A percentile compares a stretch with the other conserved stretches of the same genome.
Evolutionary conservation across 2,888 invertebrate species (phyloP).

Genomic region (Bellardia bayeri): DNA sequence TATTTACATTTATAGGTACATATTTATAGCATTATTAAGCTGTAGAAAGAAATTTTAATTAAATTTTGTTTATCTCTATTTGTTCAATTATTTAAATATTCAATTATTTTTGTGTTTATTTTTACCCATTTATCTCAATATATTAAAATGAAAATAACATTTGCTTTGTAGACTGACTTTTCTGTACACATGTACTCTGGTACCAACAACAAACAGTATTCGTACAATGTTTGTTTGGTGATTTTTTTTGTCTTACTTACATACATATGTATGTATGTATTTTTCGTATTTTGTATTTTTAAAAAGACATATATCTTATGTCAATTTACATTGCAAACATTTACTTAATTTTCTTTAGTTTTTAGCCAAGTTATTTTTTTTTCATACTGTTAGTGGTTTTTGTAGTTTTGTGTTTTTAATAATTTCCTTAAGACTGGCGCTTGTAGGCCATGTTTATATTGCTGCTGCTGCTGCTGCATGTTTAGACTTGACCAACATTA

Average conservation of each 20-base stretch:
- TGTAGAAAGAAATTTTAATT: slow-evolving; percentile 42
- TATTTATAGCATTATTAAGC: slow-evolving; percentile 31
- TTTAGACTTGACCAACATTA: slow-evolving; percentile 74
- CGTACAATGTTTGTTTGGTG: slow-evolving; percentile 10
- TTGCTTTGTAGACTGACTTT: slow-evolving; percentile 13
- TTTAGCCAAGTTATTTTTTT: slow-evolving; percentile 22
- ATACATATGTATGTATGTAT: not conserved
- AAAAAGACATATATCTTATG: slow-evolving; percentile 36
- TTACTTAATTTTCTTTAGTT: slow-evolving; percentile 59
- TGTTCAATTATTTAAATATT: slow-evolving; percentile 40
- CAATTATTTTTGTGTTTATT: slow-evolving; percentile 47
- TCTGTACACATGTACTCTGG: not conserved
- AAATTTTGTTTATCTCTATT: slow-evolving; percentile 36
- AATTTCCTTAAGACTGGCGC: slow-evolving; percentile 70
- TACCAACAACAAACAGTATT: slow-evolving; percentile 1
- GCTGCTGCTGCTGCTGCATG: slow-evolving; percentile 59
- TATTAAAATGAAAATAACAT: slow-evolving; percentile 21
- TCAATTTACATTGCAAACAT: slow-evolving; percentile 63
- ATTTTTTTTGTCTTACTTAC: not conserved
- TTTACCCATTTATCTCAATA: slow-evolving; percentile 57
- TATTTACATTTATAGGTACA: slow-evolving; percentile 10
- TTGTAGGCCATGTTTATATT: slow-evolving; percentile 67
- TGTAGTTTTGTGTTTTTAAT: slow-evolving; percentile 40
- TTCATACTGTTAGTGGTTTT: not conserved
- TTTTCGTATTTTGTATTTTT: slow-evolving; percentile 38